These are phyloP conservation scores for Pelecanus crispus DNA, from an alignment of 2,113 vertebrate genomes.

Conservation along the genomic window DNA sequence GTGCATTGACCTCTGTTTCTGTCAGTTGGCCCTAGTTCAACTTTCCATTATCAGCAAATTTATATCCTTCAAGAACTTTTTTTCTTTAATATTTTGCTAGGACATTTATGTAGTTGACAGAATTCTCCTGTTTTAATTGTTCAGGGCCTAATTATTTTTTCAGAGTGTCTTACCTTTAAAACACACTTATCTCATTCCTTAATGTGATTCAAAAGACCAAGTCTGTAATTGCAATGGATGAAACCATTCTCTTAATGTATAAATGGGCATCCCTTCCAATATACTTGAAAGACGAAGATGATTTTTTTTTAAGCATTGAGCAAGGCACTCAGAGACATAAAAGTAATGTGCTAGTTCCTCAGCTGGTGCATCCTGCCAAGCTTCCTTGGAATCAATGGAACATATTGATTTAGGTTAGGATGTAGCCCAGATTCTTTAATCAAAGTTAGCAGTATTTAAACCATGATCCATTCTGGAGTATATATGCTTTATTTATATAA, in stretches of 20 bases:
- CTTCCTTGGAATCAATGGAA: slow-evolving; percentile 29
- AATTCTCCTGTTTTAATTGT: slow-evolving; percentile 8
- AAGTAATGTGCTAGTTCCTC: slow-evolving; percentile 39
- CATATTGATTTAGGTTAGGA: slow-evolving; percentile 15
- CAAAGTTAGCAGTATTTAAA: slow-evolving; percentile 10
- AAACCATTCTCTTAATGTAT: slow-evolving; percentile 21
- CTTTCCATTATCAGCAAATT: slow-evolving; percentile 81
- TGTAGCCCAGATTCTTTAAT: neutral
- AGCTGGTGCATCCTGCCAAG: slow-evolving; percentile 5
- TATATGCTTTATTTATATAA: neutral
- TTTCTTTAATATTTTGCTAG: slow-evolving; percentile 49
- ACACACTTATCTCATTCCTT: slow-evolving; percentile 9
- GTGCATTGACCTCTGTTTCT: slow-evolving; percentile 72
- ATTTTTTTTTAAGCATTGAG: neutral
- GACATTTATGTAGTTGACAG: slow-evolving; percentile 45
- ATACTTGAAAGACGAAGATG: neutral
- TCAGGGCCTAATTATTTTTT: slow-evolving; percentile 40
- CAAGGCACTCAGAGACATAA: slow-evolving; percentile 20
- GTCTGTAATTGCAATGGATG: slow-evolving; percentile 21
- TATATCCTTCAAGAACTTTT: slow-evolving; percentile 61
- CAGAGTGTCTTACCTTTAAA: neutral
- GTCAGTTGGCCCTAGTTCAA: slow-evolving; percentile 76
- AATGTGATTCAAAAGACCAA: neutral
- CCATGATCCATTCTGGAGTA: neutral
- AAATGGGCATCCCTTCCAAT: slow-evolving; percentile 6